Evolutionary conservation across 2,797 vertebrate genomes (phyloP).

Genomic region (Chlorospingus flavigularis): DNA sequence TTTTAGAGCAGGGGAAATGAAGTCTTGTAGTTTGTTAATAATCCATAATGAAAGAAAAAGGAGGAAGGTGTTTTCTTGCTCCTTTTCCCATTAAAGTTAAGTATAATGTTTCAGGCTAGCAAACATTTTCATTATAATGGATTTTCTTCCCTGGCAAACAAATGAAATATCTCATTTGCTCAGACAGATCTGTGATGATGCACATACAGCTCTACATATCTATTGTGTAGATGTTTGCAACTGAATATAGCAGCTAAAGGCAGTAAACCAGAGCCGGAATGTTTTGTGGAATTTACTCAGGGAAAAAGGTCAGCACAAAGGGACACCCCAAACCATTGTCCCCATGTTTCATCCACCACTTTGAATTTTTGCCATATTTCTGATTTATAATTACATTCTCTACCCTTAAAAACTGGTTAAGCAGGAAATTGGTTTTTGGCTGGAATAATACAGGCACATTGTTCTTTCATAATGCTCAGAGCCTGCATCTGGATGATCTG

Average conservation of each 20-base stretch:
- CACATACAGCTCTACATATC: not conserved
- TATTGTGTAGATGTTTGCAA: not conserved
- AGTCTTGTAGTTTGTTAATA: not conserved
- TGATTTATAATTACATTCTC: not conserved
- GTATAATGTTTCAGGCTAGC: not conserved
- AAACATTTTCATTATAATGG: not conserved
- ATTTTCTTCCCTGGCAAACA: constrained; percentile 20
- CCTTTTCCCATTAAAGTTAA: not conserved
- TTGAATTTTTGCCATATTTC: not conserved
- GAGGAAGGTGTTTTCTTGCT: not conserved
- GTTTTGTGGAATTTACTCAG: not conserved
- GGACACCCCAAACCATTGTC: accelerated
- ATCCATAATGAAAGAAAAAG: not conserved
- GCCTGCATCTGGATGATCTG: not conserved
- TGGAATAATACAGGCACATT: not conserved
- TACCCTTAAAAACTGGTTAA: not conserved
- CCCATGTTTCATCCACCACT: not conserved
- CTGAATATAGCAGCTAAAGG: not conserved
- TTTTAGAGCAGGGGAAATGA: not conserved
- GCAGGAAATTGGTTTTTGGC: not conserved
- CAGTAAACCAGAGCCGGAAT: not conserved
- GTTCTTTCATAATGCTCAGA: not conserved
- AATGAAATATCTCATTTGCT: constrained; percentile 12
- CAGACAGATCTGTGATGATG: not conserved
- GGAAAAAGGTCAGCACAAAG: not conserved